Base-by-base conservation (phyloP, 2,113 vertebrate genomes). In the Psilopsiagon aurifrons region DNA sequence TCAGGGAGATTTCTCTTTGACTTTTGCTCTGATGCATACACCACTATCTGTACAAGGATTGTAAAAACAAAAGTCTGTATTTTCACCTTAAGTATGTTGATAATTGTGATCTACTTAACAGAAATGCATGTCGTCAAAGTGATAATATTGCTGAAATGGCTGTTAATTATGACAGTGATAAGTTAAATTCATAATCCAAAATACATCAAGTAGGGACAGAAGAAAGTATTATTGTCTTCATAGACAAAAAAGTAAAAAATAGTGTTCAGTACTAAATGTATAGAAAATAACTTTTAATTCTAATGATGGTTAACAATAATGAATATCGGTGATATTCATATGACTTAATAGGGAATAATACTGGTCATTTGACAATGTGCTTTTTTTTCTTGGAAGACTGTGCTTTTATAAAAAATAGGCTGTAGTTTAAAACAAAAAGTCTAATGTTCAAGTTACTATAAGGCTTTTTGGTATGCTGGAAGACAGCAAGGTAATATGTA, bases 361-460 rank as follows among this genome's bases (percentile, higher is more conserved):
- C 5, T 64, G 18, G 10, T 64, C 23, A 41, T 55, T 60, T 1
- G 0, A 35, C 55, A 23, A 52, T 0, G 1, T n/a, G 4, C 6
- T 29, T 39, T 49, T 43, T 77, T 84, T 35, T 64, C 7, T 39
- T 81, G 12, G 6, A 82, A 91, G 7, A 31, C 7, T 37, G 9
- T 62, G 5, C 12, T 81, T 92, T 23, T 55, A 35, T 49, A 25
- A 78, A 78, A 75, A 35, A 3, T 16, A 17, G 1, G 0, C 23
- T 55, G 15, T 13, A 79, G 25, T 37, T 79, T 82, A 71, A 66
- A 67, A 54, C 8, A 37, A 59, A 17, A 7, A 44, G 2, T 39
- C 35, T 57, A 49, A 49, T 16, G 9, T 43, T 14, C 11, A 35
- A 83, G 35, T 49, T 79, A 6, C 5, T 75, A 22, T 6, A 44